Evolutionary conservation across 1,140 invertebrate species (phyloP).

Genomic region (Lamellibrachia luymesi): DNA sequence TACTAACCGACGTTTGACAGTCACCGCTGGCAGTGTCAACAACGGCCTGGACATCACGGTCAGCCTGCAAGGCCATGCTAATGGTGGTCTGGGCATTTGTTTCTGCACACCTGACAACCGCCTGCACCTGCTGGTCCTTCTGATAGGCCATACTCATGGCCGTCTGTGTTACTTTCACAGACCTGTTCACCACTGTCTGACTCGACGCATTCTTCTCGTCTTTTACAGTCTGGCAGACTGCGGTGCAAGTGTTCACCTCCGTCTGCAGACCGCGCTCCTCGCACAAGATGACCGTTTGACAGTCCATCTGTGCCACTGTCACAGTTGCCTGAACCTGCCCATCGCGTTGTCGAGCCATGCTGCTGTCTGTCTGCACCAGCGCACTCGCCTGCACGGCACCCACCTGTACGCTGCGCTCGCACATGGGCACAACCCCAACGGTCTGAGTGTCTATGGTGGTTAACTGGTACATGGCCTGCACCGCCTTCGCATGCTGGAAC

Average conservation of each 20-base stretch:
- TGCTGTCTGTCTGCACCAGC: constrained; percentile 20
- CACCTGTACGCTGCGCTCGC: background rate
- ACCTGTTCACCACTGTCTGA: constrained; percentile 10
- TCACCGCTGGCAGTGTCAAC: background rate
- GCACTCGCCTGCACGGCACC: background rate
- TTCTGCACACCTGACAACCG: background rate
- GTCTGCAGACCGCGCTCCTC: background rate
- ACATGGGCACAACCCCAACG: background rate
- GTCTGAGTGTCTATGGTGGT: background rate
- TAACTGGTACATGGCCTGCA: background rate
- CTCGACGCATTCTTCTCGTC: background rate
- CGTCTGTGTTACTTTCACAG: background rate
- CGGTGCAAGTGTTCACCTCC: background rate
- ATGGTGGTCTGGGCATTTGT: constrained; percentile 15
- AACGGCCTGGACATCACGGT: constrained; percentile 18
- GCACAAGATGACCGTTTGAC: background rate
- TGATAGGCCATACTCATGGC: background rate
- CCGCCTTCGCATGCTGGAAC: background rate
- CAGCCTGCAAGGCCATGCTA: constrained; percentile 21
- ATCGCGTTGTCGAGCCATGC: constrained; percentile 19
- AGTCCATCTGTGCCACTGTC: background rate
- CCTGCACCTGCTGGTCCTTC: constrained; percentile 14
- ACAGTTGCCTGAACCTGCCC: constrained; percentile 10
- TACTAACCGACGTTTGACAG: constrained; percentile 19
- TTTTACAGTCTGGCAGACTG: background rate